Base-by-base conservation (phyloP, 1,140 invertebrate species). In the Oryctes rhinoceros region DNA sequence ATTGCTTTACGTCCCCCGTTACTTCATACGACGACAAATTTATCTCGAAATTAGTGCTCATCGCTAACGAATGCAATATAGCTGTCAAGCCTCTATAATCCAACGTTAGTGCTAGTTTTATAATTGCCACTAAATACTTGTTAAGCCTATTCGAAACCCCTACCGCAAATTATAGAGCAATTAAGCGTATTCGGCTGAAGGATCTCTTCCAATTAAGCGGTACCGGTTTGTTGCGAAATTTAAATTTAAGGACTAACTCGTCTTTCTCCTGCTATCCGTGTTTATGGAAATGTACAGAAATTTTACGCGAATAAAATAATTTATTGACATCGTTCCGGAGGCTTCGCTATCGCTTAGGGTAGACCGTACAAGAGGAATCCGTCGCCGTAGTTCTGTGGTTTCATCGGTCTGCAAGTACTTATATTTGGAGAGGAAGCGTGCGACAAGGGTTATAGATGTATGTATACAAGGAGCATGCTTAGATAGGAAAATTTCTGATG, bases 241-340 rank as follows among this genome's bases (percentile, higher is more conserved):
- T 59, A 18, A 59, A 59, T 18, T 44, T 44, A 59, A n/a, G 53
- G 18, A 59, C 53, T n/a, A n/a, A 59, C 53, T 59, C 15, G 15
- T 59, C 15, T 59, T 30, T 30, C 39, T 10, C 39, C 39, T 44
- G 5, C 1, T 30, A 44, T 44, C 39, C 9, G n/a, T 18, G 53
- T 59, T 59, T 59, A 59, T 59, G 53, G 53, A 59, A 59, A 59
- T 59, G 53, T 59, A 59, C 53, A 5, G 53, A 59, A 15, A 59
- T 59, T 59, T 59, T 6, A 15, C n/a, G 53, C 53, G 53, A 18
- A 59, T 59, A 18, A 59, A 15, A 59, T 59, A 59, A 59, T 59
- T 59, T 59, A 59, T 59, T 59, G 53, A 59, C 53, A n/a, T 59
- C 53, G 18, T 59, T 59, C n/a, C 53, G 53, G 53, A 15, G 53